A percentile compares a stretch with the other conserved stretches of the same genome.
These are phyloP conservation scores for Cenopis cana DNA, from an alignment of 2,888 invertebrate species.

Conservation along the genomic window DNA sequence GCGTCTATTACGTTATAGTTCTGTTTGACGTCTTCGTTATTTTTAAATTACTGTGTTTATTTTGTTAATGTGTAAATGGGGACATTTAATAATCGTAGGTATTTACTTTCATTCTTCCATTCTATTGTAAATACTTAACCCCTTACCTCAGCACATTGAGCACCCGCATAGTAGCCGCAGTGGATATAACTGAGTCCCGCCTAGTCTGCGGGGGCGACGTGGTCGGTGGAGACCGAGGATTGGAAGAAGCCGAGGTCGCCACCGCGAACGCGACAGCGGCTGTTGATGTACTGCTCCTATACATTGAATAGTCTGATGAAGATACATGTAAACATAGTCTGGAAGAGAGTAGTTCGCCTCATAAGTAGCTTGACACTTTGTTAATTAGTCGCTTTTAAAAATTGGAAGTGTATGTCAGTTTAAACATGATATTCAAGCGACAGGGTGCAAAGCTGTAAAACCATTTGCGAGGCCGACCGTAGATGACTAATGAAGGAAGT, in stretches of 20 bases:
- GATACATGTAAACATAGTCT: not conserved
- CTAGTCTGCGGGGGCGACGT: constrained; percentile 80
- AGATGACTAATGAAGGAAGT: not conserved
- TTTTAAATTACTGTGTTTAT: too few relatives aligned
- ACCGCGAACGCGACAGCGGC: constrained; percentile 96
- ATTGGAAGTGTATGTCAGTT: too few relatives aligned
- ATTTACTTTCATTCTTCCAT: too few relatives aligned
- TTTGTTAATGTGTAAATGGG: too few relatives aligned
- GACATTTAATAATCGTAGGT: not conserved
- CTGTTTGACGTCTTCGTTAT: too few relatives aligned
- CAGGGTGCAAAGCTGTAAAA: too few relatives aligned
- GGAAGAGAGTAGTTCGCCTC: not conserved
- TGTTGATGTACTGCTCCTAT: constrained; percentile 93
- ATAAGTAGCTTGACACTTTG: too few relatives aligned
- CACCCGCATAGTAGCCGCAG: constrained; percentile 97
- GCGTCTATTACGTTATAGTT: too few relatives aligned
- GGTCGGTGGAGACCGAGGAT: constrained; percentile 88
- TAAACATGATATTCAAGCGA: too few relatives aligned
- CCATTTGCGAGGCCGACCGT: too few relatives aligned
- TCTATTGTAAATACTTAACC: too few relatives aligned
- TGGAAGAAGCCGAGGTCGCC: constrained; percentile 94
- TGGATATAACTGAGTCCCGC: constrained; percentile 92
- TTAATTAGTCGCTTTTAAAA: too few relatives aligned
- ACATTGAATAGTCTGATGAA: constrained; percentile 46
- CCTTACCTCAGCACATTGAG: constrained; percentile 90